Conservation (phyloP, 2,113 vertebrate species). For the Chrysochloris asiatica region DNA sequence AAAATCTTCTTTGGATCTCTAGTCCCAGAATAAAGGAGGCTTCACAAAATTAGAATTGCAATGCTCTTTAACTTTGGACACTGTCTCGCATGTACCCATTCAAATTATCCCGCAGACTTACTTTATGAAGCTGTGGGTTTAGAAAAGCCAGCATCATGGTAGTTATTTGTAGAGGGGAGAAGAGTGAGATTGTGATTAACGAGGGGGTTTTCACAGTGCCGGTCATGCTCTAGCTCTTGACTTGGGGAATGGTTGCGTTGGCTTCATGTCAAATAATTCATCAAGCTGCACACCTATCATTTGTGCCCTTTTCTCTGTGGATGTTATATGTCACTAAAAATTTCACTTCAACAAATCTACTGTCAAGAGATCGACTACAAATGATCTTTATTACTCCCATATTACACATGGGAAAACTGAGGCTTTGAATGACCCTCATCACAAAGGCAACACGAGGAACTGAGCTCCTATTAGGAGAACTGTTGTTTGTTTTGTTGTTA, state of each 20-base stretch:
- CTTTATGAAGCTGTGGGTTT: not conserved
- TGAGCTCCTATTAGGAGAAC: not conserved
- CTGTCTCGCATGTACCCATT: not conserved
- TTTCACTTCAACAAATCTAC: not conserved
- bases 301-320: not conserved
- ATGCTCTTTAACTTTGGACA: not conserved
- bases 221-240: not conserved
- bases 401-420: not conserved
- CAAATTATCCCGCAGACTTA: not conserved
- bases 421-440: not conserved
- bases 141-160: not conserved
- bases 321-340: not conserved
- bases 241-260: not conserved
- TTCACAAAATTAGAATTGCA: not conserved
- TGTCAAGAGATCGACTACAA: not conserved
- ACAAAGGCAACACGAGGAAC: too few species aligned
- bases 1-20: not conserved
- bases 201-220: not conserved
- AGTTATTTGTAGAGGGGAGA: not conserved
- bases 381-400: not conserved
- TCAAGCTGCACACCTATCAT: not conserved
- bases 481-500: too few species aligned
- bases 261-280: not conserved
- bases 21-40: not conserved
- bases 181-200: not conserved